Base-by-base conservation (phyloP, 1,140 invertebrate species). In the Caenorhabditis remanei region DNA sequence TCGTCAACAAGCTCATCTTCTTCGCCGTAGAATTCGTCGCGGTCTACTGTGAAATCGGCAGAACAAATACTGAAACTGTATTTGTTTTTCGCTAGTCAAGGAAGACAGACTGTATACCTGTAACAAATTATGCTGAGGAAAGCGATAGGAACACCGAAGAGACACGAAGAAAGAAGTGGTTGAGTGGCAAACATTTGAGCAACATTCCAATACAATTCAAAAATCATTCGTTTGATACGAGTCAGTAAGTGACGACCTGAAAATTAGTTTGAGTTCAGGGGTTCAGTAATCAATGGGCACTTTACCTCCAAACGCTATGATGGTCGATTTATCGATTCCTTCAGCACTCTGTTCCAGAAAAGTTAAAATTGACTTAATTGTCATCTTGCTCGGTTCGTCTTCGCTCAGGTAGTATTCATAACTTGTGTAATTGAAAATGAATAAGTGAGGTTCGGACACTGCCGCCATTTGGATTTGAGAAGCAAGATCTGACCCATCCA, bases 91-190 rank as follows among this genome's bases (percentile, higher is more conserved):
- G 5, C 32, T 32, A 0, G 2, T 32, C 13, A 24, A 55, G 4
- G 41, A 2, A 16, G 11, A 11, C 0, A 24, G 19, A 43, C 43
- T n/a, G 19, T 19, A 41, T 58, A 87, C 3, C 96, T 96, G 92
- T 98, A 98, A 91, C 96, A 95, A 91, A 98, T 98, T 1, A 98
- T 95, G n/a, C 95, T 95, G 11, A 98, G 94, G 92, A 98, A 98
- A 19, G 96, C 96, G 50, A 96, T 93, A 13, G 97, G 97, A 56
- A 98, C 94, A 13, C 96, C 96, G 61, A 94, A 96, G 9, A 98
- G 94, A 8, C 98, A 95, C 32, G 96, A 94, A 9, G 96, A 97
- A 65, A 98, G 93, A 53, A 97, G 95, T 5, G 97, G 96, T 71
- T 92, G 91, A 53, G 90, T 88, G 7, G 92, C 65, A 87, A 92